Conservation (phyloP, 2,888 invertebrate species). For the Deroplatys truncata region DNA sequence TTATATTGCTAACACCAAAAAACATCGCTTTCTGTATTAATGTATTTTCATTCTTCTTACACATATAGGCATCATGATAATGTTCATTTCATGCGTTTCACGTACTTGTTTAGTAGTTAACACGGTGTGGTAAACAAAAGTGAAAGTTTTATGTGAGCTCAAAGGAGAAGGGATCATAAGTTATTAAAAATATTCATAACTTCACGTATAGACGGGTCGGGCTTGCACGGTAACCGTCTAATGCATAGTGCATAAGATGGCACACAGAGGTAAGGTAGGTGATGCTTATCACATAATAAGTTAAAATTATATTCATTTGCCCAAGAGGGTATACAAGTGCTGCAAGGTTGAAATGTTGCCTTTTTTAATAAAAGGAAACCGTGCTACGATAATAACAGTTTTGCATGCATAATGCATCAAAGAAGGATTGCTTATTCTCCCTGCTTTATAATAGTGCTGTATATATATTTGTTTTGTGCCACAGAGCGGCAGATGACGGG, state of each 20-base stretch:
- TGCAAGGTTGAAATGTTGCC: neutral
- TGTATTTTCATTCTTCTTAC: too few species aligned
- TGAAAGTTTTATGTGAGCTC: neutral
- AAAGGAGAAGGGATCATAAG: neutral
- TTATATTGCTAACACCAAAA: too few species aligned
- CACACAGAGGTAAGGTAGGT: neutral
- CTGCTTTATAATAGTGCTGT: neutral
- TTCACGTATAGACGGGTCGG: neutral
- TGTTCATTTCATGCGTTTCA: too few species aligned
- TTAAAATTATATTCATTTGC: conserved; percentile 19
- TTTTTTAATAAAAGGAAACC: neutral
- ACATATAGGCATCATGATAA: too few species aligned
- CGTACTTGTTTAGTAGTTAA: neutral
- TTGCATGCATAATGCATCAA: conserved; percentile 16
- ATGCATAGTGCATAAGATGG: conserved; percentile 6
- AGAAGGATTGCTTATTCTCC: neutral
- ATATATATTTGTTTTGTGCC: neutral
- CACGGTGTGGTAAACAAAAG: neutral
- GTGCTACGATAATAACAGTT: conserved; percentile 2
- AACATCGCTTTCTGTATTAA: too few species aligned
- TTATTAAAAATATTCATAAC: conserved; percentile 6
- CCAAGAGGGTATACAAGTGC: neutral
- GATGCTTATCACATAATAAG: conserved; percentile 19
- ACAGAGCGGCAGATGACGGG: neutral
- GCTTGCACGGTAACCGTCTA: neutral